Evolutionary conservation across 2,113 vertebrate genomes (phyloP).

Genomic region (Mormoops blainvillei): DNA sequence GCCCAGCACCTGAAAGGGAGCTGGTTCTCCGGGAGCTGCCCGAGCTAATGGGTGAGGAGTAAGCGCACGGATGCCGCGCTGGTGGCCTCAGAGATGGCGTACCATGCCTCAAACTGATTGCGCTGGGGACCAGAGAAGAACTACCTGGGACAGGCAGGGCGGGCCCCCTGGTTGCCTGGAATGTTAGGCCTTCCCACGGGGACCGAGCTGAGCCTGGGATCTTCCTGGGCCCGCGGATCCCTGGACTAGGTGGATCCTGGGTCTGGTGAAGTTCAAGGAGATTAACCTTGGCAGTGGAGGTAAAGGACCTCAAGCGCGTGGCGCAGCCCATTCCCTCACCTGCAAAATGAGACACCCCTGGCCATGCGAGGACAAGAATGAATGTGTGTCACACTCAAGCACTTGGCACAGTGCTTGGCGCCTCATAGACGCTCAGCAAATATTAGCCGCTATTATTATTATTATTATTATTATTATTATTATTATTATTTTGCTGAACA

Average conservation of each 20-base stretch:
- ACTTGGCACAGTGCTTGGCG: not conserved
- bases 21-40: rapidly evolving
- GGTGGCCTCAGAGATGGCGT: rapidly evolving
- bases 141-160: not conserved
- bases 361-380: not conserved
- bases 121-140: not conserved
- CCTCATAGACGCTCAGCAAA: not conserved
- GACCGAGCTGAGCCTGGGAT: not conserved
- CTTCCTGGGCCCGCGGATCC: not conserved
- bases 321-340: not conserved
- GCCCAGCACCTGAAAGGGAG: rapidly evolving
- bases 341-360: not conserved
- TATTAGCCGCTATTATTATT: not conserved
- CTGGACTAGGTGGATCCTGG: not conserved
- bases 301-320: not conserved
- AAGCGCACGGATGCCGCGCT: rapidly evolving
- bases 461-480: not conserved
- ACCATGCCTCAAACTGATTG: not conserved
- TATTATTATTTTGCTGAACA: not conserved
- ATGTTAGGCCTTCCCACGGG: not conserved
- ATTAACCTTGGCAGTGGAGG: not conserved
- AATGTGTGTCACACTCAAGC: rapidly evolving
- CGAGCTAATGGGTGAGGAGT: rapidly evolving
- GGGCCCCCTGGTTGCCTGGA: not conserved
- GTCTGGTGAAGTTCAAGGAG: not conserved